Conservation (phyloP, 2,113 vertebrate species). For the Urocynchramus pylzowi region DNA sequence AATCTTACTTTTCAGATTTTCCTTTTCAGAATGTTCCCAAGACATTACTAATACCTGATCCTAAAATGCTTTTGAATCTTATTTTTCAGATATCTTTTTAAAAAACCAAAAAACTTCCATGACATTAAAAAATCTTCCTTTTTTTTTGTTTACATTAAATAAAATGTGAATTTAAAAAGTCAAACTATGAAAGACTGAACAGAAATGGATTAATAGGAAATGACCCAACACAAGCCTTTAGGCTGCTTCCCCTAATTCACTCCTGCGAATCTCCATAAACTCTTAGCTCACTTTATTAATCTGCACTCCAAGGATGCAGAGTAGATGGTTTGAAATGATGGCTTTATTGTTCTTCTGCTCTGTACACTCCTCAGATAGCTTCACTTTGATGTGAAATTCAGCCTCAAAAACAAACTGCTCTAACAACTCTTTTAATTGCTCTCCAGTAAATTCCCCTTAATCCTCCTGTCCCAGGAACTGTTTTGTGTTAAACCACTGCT, state of each 20-base stretch:
- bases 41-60: background rate
- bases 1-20: background rate
- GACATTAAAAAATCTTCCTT: background rate
- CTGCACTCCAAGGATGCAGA: background rate
- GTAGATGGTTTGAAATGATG: background rate
- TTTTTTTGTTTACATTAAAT: background rate
- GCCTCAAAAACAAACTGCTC: slow-evolving; percentile 33
- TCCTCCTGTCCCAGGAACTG: slow-evolving; percentile 30
- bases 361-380: background rate
- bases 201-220: background rate
- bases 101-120: background rate
- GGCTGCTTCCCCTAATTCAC: background rate
- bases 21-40: background rate
- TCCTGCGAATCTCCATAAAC: background rate
- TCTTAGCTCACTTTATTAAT: slow-evolving; percentile 22
- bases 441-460: slow-evolving; percentile 62
- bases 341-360: slow-evolving; percentile 17
- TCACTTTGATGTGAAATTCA: slow-evolving; percentile 47
- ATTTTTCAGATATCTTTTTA: background rate
- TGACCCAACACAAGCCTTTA: background rate
- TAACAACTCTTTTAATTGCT: slow-evolving; percentile 50
- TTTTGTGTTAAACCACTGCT: slow-evolving; percentile 21
- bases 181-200: background rate
- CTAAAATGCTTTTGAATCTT: background rate
- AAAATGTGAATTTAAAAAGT: background rate